Evolutionary conservation across 1,140 invertebrate species (phyloP).

Genomic region (Ericerus pela): DNA sequence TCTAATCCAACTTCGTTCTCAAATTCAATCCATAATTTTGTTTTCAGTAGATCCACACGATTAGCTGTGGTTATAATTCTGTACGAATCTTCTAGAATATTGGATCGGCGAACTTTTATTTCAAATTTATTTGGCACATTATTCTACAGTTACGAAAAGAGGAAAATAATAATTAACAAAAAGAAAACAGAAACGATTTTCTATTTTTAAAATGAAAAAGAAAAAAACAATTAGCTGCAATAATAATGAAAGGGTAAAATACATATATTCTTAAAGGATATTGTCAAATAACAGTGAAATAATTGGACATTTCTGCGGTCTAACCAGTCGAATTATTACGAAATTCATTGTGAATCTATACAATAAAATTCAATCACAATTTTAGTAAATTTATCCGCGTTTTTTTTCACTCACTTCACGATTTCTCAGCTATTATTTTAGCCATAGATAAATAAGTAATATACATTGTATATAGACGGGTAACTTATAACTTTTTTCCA

Average conservation of each 20-base stretch:
- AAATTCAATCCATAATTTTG: conserved; percentile 97
- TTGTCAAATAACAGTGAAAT: no score
- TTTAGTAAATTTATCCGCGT: no score
- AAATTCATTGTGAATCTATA: no score
- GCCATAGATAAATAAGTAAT: no score
- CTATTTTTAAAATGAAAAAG: not conserved
- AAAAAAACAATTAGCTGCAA: not conserved
- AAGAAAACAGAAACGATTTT: not conserved
- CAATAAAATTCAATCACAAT: no score
- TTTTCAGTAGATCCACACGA: conserved; percentile 77
- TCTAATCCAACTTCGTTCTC: conserved; percentile 93
- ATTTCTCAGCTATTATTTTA: no score
- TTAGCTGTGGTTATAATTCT: conserved; percentile 72
- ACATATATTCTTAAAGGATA: no score
- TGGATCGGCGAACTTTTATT: conserved; percentile 77
- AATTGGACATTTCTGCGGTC: no score
- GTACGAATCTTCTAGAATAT: conserved; percentile 92
- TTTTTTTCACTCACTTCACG: no score
- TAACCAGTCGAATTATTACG: no score
- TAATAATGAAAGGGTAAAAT: not conserved
- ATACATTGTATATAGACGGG: no score
- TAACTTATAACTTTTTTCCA: no score
- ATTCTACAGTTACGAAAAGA: conserved; percentile 43
- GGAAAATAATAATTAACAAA: not conserved
- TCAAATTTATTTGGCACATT: conserved; percentile 97